Evolutionary conservation across 2,113 vertebrate species (phyloP).

Genomic region (Oxyura jamaicensis): DNA sequence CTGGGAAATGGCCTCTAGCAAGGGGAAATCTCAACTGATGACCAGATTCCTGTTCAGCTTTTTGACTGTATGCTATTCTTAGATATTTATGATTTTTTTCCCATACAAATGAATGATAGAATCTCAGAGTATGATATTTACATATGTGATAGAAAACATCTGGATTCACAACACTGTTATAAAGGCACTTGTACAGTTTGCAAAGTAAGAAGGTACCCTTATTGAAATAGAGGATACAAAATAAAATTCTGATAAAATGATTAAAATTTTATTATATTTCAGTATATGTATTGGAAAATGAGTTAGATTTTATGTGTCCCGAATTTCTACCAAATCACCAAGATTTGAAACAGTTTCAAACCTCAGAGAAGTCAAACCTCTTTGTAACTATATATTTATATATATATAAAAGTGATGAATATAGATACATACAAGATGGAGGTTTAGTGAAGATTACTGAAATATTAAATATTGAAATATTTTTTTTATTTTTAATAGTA

Average conservation of each 20-base stretch:
- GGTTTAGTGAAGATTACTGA: too few relatives aligned
- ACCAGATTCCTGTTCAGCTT: not conserved
- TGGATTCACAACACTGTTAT: not conserved
- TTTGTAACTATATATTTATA: not conserved
- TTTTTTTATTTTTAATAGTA: not conserved
- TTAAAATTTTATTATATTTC: not conserved
- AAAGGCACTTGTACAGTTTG: not conserved
- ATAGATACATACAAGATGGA: not conserved
- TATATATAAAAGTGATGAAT: not conserved
- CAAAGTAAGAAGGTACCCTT: not conserved
- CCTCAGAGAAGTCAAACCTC: not conserved
- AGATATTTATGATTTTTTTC: not conserved
- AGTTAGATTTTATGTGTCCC: not conserved
- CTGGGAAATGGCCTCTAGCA: not conserved
- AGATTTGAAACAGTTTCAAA: not conserved
- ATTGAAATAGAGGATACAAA: not conserved
- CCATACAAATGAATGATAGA: not conserved
- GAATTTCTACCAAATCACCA: not conserved
- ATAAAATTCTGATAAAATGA: not conserved
- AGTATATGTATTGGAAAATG: not conserved
- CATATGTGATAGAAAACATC: not conserved
- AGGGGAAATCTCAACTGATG: not conserved
- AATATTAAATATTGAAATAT: not conserved
- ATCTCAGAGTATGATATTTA: not conserved
- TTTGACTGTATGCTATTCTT: not conserved